A percentile compares a stretch with the other conserved stretches of the same genome.
Conservation (phyloP, 1,140 invertebrate genomes). For the Akabosia matsudoensis region DNA sequence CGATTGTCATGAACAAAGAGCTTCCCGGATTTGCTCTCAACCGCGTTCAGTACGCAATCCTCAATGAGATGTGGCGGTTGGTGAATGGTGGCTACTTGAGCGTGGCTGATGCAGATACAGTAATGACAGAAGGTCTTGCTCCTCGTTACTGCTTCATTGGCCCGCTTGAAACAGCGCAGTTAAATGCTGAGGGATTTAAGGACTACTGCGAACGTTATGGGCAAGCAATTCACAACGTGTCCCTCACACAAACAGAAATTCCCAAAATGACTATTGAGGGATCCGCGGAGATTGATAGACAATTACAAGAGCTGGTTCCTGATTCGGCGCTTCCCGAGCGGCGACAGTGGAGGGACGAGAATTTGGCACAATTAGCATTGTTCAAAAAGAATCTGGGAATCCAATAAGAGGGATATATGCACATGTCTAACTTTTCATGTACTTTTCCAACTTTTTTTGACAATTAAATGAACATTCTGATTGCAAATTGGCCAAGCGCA, state of each 20-base stretch:
- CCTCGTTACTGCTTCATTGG: slow-evolving; percentile 93
- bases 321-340: slow-evolving; percentile 69
- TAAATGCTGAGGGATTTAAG: slow-evolving; percentile 83
- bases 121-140: slow-evolving; percentile 91
- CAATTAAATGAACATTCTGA: too few species aligned
- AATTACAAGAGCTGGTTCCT: slow-evolving; percentile 70
- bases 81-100: slow-evolving; percentile 77
- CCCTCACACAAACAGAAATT: slow-evolving; percentile 68
- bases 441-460: not conserved
- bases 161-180: slow-evolving; percentile 86
- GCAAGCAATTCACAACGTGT: slow-evolving; percentile 73
- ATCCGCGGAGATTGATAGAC: slow-evolving; percentile 54
- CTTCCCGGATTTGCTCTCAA: slow-evolving; percentile 90
- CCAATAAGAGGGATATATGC: not conserved
- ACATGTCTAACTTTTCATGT: not conserved
- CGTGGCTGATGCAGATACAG: slow-evolving; percentile 85
- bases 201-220: slow-evolving; percentile 72
- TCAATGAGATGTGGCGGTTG: slow-evolving; percentile 88
- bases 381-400: slow-evolving; percentile 66
- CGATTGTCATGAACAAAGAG: slow-evolving; percentile 79
- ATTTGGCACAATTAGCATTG: slow-evolving; percentile 73
- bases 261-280: slow-evolving; percentile 68
- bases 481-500: too few species aligned
- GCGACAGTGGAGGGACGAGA: slow-evolving; percentile 77
- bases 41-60: slow-evolving; percentile 89